Base-by-base conservation (phyloP, 2,888 invertebrate species). In the Acanthosoma haemorrhoidale region DNA sequence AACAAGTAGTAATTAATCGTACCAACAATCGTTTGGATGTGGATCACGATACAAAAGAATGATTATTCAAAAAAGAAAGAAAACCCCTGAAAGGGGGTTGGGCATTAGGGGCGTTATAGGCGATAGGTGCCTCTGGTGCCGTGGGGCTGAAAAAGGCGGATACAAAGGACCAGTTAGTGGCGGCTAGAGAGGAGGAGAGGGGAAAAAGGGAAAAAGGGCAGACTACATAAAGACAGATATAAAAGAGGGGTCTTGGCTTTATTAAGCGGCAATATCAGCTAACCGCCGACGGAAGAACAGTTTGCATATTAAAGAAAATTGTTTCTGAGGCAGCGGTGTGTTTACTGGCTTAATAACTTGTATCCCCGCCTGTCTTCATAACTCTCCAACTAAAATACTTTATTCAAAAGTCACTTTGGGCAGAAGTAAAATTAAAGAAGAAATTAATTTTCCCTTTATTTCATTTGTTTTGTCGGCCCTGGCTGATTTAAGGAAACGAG, bases 251-350 rank as follows among this genome's bases (percentile, higher is more conserved):
- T 31, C 13, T 61, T 51, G 34, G 61, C 61, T 61, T 61, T 61
- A 61, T 61, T 61, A 61, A 61, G 61, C 34, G 34, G 36, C 34
- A 51, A 36, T 36, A 61, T 32, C 61, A 61, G 61, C 61, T 61
- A 61, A 61, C 61, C 61, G 61, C 51, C 25, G 51, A 21, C 51
- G 25, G n/a, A 15, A 36, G 34, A 61, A 21, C 61, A 38, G 61
- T 61, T 61, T 61, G 32, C 61, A 61, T 61, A 61, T 61, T 61
- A 61, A 61, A 61, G 61, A 36, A 61, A 61, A 61, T 61, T 61
- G 61, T 61, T 61, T 36, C 61, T 61, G 36, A 61, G 61, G 36
- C 61, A 61, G 36, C 61, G 61, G 61, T 61, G 61, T 61, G 32
- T 61, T 61, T 41, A 41, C 41, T 41, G 41, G 41, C 16, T 41